Base-by-base conservation (phyloP, 2,797 vertebrate species). In the Amphiprion clarkii region DNA sequence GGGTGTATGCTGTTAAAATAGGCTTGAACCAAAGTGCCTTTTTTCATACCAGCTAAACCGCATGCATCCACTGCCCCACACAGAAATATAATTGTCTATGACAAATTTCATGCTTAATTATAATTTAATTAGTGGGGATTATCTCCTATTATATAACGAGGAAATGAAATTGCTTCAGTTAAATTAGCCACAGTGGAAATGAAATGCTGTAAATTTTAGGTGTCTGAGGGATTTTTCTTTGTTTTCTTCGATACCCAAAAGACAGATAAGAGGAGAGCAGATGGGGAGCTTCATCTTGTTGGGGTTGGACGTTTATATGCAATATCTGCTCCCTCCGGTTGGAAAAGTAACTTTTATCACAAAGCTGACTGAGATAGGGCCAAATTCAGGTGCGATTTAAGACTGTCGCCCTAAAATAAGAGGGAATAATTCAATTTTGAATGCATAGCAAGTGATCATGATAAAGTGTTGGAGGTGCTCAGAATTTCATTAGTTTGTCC, bases 91-190 rank as follows among this genome's bases (percentile, higher is more conserved):
- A 53, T 21, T 19, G 48, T 79, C 42, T 51, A 17, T 58, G 68
- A 33, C n/a, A 44, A 49, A 70, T 73, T 4, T 6, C 44, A 75
- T 77, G 56, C 42, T 51, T 61, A 58, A 67, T 70, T 76, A 39
- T 46, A 40, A 69, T 74, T 72, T 60, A 56, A 74, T 77, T 59
- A 55, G 27, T 49, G 21, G 16, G 10, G 11, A 58, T 73, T 59
- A 29, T 29, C 19, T 67, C 25, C 23, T 33, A 12, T 66, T 67
- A 62, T 19, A 57, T 58, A 55, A 71, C 6, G 1, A 60, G 54
- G 29, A 46, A 78, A 74, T 44, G 1, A 13, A 61, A 21, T 46
- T 57, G 39, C 17, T 39, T 23, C 36, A 49, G 25, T 67, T 21
- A 40, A 56, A 71, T 56, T 55, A 36, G 57, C 44, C 31, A 16